Percentiles rank a stretch among this genome's conserved stretches.
phyloP scores from a whole-genome alignment of 2,797 vertebrate species.

The Poecilia wingei region DNA sequence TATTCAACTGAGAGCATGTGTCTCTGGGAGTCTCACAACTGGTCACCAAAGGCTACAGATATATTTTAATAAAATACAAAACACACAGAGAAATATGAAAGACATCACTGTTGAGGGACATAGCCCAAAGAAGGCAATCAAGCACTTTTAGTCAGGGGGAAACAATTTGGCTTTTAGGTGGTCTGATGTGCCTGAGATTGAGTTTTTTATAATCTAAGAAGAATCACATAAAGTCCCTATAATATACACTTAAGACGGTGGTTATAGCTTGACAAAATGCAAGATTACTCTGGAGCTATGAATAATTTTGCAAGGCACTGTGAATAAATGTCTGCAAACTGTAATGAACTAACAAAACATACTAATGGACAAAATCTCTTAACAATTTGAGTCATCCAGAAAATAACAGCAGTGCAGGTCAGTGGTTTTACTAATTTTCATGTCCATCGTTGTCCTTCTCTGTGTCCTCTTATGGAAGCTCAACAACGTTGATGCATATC shows the following conservation, averaged over 20 bases:
- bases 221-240: background rate
- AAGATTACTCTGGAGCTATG: background rate
- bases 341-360: background rate
- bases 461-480: slow-evolving; percentile 12
- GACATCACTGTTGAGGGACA: background rate
- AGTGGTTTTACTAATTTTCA: slow-evolving; percentile 9
- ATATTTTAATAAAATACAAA: slow-evolving; percentile 15
- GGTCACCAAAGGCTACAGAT: slow-evolving; percentile 20
- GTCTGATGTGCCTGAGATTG: background rate
- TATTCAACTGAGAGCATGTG: slow-evolving; percentile 11
- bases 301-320: no score
- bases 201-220: background rate
- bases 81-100: slow-evolving; percentile 14
- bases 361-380: background rate
- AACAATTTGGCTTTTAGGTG: background rate
- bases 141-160: background rate
- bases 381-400: background rate
- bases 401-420: background rate
- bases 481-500: slow-evolving; percentile 18
- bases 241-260: background rate
- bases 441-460: slow-evolving; percentile 13
- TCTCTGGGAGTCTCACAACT: slow-evolving; percentile 13
- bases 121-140: background rate
- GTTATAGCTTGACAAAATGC: background rate
- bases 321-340: background rate